Percentiles rank a stretch among this genome's conserved stretches.
Conservation (phyloP, 2,797 vertebrate species). For the Phylloscopus collybita region DNA sequence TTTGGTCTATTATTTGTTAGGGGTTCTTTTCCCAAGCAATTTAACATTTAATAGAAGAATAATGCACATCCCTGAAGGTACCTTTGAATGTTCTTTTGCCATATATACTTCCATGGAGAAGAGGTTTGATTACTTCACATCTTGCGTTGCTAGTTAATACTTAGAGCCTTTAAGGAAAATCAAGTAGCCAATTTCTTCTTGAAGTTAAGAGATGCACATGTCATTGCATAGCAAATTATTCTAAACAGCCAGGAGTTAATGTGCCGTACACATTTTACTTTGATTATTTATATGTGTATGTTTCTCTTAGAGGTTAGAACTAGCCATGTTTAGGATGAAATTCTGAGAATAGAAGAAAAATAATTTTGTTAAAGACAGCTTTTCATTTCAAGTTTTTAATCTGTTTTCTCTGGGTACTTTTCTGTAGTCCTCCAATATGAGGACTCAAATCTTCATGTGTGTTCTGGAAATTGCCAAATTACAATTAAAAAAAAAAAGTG, state of each 20-base stretch:
- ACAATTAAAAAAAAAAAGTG: background rate
- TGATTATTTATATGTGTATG: background rate
- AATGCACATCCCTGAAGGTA: background rate
- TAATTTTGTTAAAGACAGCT: background rate
- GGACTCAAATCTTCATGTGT: background rate
- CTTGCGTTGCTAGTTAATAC: conserved; percentile 6
- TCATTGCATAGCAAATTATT: background rate
- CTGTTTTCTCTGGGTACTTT: background rate
- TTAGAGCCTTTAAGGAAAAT: conserved; percentile 17
- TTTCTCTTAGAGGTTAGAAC: background rate
- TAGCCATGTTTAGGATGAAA: background rate
- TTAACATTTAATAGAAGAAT: background rate
- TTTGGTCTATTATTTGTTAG: background rate
- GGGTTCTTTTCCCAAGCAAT: background rate
- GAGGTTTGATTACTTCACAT: conserved; percentile 5
- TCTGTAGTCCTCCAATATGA: background rate
- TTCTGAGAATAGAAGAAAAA: background rate
- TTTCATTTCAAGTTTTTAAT: background rate
- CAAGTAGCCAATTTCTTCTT: conserved; percentile 19
- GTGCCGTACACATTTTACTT: background rate
- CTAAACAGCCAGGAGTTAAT: conserved; percentile 31
- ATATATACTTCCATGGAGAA: background rate
- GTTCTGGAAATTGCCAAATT: background rate
- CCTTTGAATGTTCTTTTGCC: background rate
- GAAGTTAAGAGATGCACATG: background rate